These are phyloP conservation scores for Anhinga rufa DNA, from an alignment of 2,113 vertebrate genomes.

Conservation along the genomic window DNA sequence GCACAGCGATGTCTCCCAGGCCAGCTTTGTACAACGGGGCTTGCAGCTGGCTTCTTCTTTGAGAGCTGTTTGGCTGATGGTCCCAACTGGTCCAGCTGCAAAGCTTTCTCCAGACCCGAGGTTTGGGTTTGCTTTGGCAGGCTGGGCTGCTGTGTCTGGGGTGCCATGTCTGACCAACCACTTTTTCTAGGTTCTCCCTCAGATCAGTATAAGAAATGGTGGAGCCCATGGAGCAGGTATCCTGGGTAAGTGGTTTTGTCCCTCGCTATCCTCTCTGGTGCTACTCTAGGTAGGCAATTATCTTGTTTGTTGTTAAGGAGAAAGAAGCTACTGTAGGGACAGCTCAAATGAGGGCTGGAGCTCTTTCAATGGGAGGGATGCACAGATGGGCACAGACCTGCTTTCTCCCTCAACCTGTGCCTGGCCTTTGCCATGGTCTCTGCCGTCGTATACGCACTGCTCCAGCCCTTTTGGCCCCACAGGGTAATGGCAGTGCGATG, in stretches of 20 bases:
- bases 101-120: accelerated
- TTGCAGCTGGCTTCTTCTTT: background rate
- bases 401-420: background rate
- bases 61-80: background rate
- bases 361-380: background rate
- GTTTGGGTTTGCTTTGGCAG: background rate
- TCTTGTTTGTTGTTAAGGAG: background rate
- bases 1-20: background rate
- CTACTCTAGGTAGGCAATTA: background rate
- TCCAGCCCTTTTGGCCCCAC: background rate
- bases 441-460: accelerated
- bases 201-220: slow-evolving; percentile 82
- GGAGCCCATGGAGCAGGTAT: slow-evolving; percentile 86
- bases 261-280: background rate
- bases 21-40: background rate
- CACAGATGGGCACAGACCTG: background rate
- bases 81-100: background rate
- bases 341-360: background rate
- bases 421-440: background rate
- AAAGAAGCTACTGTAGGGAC: background rate
- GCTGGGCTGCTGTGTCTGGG: background rate
- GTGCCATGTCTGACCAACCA: slow-evolving; percentile 10
- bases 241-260: slow-evolving; percentile 78
- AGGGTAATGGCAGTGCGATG: no score
- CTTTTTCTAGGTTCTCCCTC: slow-evolving; percentile 86